A percentile compares a stretch with the other conserved stretches of the same genome.
These are phyloP conservation scores for Tetramorium bicarinatum DNA, from an alignment of 2,888 invertebrate species.

Conservation along the genomic window DNA sequence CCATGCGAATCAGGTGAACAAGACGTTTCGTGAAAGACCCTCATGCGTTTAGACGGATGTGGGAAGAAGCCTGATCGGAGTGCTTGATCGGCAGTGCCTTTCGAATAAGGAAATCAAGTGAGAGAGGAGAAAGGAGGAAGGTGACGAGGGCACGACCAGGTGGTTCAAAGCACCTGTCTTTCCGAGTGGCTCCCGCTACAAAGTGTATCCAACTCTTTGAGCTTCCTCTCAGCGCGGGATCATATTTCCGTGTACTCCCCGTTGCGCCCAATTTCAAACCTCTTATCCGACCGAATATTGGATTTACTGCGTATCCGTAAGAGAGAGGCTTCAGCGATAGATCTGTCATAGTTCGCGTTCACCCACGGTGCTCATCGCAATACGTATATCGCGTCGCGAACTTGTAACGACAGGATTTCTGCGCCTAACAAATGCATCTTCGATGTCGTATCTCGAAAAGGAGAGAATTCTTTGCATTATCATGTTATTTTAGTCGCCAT, in stretches of 20 bases:
- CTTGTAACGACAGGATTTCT: constrained; percentile 2
- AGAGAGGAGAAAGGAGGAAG: constrained; percentile 54
- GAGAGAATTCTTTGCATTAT: background rate
- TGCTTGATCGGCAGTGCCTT: constrained; percentile 60
- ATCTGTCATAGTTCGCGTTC: constrained; percentile 9
- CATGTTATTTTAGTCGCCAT: background rate
- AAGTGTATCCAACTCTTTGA: constrained; percentile 69
- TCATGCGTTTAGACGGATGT: constrained; percentile 43
- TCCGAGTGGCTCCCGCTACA: constrained; percentile 64
- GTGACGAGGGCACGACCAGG: constrained; percentile 70
- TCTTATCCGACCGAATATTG: constrained; percentile 39
- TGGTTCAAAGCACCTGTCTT: constrained; percentile 78
- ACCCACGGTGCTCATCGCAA: background rate
- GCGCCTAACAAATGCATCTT: background rate
- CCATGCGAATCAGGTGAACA: background rate
- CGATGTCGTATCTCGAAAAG: background rate
- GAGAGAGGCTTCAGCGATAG: background rate
- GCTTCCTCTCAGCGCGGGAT: constrained; percentile 25
- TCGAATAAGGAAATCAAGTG: constrained; percentile 70
- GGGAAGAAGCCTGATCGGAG: constrained; percentile 59
- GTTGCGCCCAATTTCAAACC: constrained; percentile 42
- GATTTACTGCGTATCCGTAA: background rate
- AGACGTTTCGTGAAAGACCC: background rate
- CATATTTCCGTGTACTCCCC: constrained; percentile 47
- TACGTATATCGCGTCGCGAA: constrained; percentile 1